A percentile compares a stretch with the other conserved stretches of the same genome.
Conservation (phyloP, 2,113 vertebrate species). For the Noctilio leporinus region DNA sequence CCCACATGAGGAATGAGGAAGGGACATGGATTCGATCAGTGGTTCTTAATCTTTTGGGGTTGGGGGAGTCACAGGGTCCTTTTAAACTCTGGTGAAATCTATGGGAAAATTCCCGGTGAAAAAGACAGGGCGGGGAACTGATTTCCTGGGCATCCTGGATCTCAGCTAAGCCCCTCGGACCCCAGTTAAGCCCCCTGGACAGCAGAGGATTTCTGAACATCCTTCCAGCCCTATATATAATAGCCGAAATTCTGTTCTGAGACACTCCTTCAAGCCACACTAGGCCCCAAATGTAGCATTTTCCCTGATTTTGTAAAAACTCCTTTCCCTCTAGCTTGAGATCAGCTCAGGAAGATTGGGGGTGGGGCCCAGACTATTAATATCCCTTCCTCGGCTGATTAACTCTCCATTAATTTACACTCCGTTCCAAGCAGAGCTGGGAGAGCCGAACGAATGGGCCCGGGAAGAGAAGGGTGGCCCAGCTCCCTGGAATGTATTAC, state of each 20-base stretch:
- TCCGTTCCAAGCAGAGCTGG: constrained; percentile 66
- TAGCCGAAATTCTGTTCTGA: neutral
- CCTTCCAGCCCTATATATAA: neutral
- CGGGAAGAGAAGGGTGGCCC: constrained; percentile 45
- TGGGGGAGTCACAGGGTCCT: neutral
- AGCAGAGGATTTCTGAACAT: neutral
- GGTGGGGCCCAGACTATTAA: constrained; percentile 76
- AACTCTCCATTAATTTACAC: constrained; percentile 79
- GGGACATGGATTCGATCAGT: neutral
- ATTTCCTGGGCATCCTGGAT: neutral
- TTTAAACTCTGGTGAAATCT: neutral
- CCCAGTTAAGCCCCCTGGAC: neutral
- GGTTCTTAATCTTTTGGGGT: neutral
- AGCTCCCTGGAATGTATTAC: constrained; percentile 19
- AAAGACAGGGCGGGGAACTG: neutral
- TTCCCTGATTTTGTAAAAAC: neutral
- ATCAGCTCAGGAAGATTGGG: constrained; percentile 32
- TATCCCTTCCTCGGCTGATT: constrained; percentile 79
- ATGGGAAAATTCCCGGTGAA: neutral
- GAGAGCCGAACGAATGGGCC: constrained; percentile 64
- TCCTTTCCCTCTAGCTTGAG: constrained; percentile 17
- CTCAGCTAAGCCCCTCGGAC: neutral
- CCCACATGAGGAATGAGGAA: neutral
- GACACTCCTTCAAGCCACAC: neutral
- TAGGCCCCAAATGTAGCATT: neutral